Evolutionary conservation across 2,888 invertebrate species (phyloP), one percentile per base, ranked within the genome.

Genomic region (Hypercompe scribonia): DNA sequence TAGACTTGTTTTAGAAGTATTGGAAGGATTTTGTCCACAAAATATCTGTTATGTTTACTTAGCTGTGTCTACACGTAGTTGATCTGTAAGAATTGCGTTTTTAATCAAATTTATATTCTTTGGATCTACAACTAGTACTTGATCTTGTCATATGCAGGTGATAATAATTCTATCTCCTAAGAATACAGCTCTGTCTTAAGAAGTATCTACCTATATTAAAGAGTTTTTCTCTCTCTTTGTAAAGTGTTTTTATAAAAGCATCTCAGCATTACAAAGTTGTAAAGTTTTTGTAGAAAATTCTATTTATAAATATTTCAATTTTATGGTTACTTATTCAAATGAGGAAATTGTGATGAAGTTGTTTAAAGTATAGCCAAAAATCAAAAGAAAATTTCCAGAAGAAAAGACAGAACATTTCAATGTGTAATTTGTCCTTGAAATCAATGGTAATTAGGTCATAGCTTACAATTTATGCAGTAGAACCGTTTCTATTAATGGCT

Each of bases 11-110:
- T 28, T n/a, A 24, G 34, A 68, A 68, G 24, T 46, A 67, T 71
- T 67, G 50, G 28, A 24, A 64, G 64, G 50, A 64, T 64, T 68
- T 68, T 54, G 28, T 31, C 3, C 4, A 54, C 34, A 11, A 67
- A 46, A 71, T 67, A 71, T 71, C 61, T 61, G 63, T 50, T 50
- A 50, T 68, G 50, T 68, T 31, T 36, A 68, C 68, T 61, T 18
- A 67, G 67, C 24, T 50, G 8, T 13, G 4, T n/a, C 28, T 42
- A 15, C n/a, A 42, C 4, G 28, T 50, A 50, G 24, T 50, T 50
- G 50, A 24, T 50, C 24, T 24, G 2, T 50, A 50, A 0, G 46
- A 46, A 21, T 46, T 1, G 21, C 21, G 50, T 3, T 3, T n/a
- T 54, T 0, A 54, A 54, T 54, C 8, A 0, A 3, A 50, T 24